These are phyloP conservation scores for Thaumatotibia leucotreta DNA, from an alignment of 1,140 invertebrate species.

Conservation along the genomic window DNA sequence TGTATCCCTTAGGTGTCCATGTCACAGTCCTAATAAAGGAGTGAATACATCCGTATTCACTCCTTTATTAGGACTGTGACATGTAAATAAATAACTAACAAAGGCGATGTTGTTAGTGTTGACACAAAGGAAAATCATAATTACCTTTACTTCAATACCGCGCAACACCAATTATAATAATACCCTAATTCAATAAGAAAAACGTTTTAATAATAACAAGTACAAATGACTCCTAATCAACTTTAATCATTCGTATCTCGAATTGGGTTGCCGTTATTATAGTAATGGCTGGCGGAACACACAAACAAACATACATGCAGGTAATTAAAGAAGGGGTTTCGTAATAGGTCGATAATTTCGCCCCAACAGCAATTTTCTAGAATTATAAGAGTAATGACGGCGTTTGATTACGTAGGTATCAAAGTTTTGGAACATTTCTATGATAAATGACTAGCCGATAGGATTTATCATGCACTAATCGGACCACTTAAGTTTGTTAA, in stretches of 20 bases:
- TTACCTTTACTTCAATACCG: background rate
- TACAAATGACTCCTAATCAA: constrained; percentile 65
- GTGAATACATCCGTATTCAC: too few relatives aligned
- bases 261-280: constrained; percentile 62
- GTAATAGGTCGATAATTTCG: constrained; percentile 70
- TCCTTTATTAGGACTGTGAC: too few relatives aligned
- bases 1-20: too few relatives aligned
- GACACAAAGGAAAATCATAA: background rate
- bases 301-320: constrained; percentile 68
- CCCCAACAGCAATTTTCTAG: constrained; percentile 60
- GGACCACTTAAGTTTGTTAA: constrained; percentile 6
- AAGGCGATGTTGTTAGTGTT: background rate
- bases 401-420: constrained; percentile 43
- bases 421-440: constrained; percentile 34
- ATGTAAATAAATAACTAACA: background rate
- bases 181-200: constrained; percentile 35
- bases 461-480: constrained; percentile 30
- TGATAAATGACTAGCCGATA: constrained; percentile 52
- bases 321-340: constrained; percentile 74
- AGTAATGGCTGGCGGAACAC: constrained; percentile 60
- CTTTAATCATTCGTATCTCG: constrained; percentile 60
- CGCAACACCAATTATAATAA: constrained; percentile 26
- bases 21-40: too few relatives aligned
- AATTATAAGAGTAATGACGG: constrained; percentile 63
- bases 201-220: constrained; percentile 46